Evolutionary conservation across 92 coral and sea anemone species (phyloP).

Genomic region (Virgularia gustaviana): DNA sequence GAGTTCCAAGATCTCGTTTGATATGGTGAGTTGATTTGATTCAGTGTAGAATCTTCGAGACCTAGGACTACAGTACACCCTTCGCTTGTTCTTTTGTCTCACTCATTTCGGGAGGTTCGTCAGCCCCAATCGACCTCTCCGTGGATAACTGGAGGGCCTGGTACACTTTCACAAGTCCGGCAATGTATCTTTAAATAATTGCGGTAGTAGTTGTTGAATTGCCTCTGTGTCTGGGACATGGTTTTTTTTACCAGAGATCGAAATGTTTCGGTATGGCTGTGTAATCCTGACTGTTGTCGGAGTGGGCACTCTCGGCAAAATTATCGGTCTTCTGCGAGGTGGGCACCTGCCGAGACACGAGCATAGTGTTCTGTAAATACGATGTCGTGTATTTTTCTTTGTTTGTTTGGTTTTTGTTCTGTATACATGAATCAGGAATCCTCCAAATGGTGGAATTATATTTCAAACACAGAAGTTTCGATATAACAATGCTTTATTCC

Average conservation of each 20-base stretch:
- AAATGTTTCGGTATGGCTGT: background rate
- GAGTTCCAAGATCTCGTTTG: constrained; percentile 39
- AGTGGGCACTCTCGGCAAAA: constrained; percentile 6
- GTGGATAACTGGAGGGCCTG: too few species aligned
- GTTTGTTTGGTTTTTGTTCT: too few species aligned
- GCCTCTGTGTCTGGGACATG: background rate
- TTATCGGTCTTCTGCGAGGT: background rate
- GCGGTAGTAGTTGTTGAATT: background rate
- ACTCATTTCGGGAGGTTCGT: too few species aligned
- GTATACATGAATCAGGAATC: too few species aligned
- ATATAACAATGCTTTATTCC: too few species aligned
- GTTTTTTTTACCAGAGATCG: background rate
- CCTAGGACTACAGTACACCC: background rate
- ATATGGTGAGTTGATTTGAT: background rate
- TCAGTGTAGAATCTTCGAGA: background rate
- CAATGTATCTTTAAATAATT: background rate
- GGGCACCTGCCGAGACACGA: background rate
- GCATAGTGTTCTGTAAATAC: too few species aligned
- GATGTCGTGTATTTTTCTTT: too few species aligned
- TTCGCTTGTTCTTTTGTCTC: too few species aligned
- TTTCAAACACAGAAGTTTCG: too few species aligned
- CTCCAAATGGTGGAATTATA: too few species aligned
- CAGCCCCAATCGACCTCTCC: too few species aligned
- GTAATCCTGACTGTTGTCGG: constrained; percentile 1
- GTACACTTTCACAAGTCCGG: background rate